Evolutionary conservation across 2,113 vertebrate species (phyloP), one percentile per base, ranked within the genome.

Genomic region (Pangasianodon gigas): DNA sequence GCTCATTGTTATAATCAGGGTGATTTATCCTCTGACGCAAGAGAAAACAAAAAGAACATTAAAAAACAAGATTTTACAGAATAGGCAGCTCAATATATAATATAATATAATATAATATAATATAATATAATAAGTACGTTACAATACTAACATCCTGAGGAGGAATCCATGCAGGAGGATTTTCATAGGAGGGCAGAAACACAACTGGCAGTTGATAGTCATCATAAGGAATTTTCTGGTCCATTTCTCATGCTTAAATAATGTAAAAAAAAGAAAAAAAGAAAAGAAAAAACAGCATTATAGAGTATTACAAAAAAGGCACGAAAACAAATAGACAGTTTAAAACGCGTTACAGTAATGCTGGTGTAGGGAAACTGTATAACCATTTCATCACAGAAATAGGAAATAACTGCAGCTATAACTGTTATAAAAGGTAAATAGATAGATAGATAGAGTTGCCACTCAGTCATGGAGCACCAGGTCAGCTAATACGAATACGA

Each of bases 1-100:
- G 96, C 93, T 99, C 98, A 86, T 99, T 99, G 96, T 99, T 99
- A 96, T 99, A 99, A 93, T 99, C 98, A 3, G 97, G 97, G 91
- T 99, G 98, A 84, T 97, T 97, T n/a, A 99, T 92, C 65, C 98
- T 95, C 98, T 99, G 93, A 65, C 93, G 54, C 80, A 21, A 62
- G 37, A 44, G 24, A 58, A 58, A 56, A 86, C 7, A 71, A 56
- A 44, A 26, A 60, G 62, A 32, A 19, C 29, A 62, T n/a, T 51
- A 84, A 71, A 29, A 44, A 41, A 16, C 0, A 52, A 86, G 88
- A 51, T 87, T n/a, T 84, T 19, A 37, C 75, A 83, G 7, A 1
- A 60, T 26, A 54, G 74, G 14, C 16, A 62, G 26, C 85, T 44
- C 0, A 48, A 3, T 6, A 29, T 32, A 19, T n/a, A n/a, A n/a